phyloP scores from a whole-genome alignment of 2,797 vertebrate species.

The Bradypodion pumilum region DNA sequence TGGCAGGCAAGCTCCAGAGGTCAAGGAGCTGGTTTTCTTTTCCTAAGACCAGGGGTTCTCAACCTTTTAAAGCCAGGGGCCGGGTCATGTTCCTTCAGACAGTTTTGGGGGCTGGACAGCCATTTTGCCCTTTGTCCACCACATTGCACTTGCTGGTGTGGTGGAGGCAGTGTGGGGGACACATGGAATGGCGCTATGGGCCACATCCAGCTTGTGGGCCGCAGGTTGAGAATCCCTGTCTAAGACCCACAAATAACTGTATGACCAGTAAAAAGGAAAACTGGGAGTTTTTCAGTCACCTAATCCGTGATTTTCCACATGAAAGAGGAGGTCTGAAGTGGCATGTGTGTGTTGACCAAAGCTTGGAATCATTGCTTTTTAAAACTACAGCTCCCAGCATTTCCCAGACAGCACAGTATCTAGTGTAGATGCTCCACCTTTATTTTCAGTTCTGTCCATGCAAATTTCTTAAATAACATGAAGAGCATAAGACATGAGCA shows the following conservation, averaged over 20 bases:
- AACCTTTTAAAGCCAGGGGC: too few relatives aligned
- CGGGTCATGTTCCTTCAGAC: too few relatives aligned
- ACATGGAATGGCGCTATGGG: too few relatives aligned
- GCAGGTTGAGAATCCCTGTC: too few relatives aligned
- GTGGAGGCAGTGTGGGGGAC: too few relatives aligned
- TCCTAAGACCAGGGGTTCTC: too few relatives aligned
- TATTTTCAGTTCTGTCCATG: neutral
- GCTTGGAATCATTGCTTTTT: neutral
- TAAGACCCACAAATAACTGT: too few relatives aligned
- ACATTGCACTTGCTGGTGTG: too few relatives aligned
- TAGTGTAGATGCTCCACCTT: neutral
- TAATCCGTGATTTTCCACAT: neutral
- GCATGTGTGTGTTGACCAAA: neutral
- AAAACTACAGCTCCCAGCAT: neutral
- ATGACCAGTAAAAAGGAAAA: neutral
- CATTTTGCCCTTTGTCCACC: too few relatives aligned
- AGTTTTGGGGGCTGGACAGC: too few relatives aligned
- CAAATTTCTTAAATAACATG: neutral
- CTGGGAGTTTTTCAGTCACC: neutral
- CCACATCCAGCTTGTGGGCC: too few relatives aligned
- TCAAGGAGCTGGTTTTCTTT: neutral
- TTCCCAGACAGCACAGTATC: neutral
- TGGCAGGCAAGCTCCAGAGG: constrained; percentile 5
- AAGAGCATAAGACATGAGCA: neutral
- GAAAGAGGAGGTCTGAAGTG: neutral